phyloP scores from a whole-genome alignment of 2,888 invertebrate species.

The Notocelia uddmanniana region DNA sequence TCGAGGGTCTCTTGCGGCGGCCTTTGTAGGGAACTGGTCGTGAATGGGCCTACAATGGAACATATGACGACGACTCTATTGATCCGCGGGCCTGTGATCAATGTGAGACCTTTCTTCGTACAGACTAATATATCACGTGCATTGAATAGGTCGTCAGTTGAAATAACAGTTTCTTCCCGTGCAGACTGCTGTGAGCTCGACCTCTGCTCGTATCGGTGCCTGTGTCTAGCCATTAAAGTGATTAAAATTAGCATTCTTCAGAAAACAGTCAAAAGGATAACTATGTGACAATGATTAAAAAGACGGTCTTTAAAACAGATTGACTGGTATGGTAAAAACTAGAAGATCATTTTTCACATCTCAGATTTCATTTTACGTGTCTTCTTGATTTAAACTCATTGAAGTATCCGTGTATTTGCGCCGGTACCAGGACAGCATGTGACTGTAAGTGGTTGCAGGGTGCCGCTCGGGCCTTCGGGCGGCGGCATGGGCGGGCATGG shows the following conservation, averaged over 20 bases:
- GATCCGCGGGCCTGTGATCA: constrained; percentile 65
- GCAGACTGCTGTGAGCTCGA: constrained; percentile 50
- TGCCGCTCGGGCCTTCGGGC: constrained; percentile 74
- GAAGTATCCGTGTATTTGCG: background rate
- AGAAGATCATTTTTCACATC: constrained; percentile 3
- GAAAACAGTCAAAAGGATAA: constrained; percentile 7
- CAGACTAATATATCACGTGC: constrained; percentile 72
- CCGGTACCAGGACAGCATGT: constrained; percentile 35
- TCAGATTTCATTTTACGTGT: background rate
- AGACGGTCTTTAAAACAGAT: constrained; percentile 5
- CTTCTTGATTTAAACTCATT: background rate
- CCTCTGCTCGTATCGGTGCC: constrained; percentile 1
- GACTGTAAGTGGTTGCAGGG: constrained; percentile 60
- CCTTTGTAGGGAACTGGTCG: constrained; percentile 79
- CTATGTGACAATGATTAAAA: constrained; percentile 6
- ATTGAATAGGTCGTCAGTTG: constrained; percentile 71
- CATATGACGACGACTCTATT: constrained; percentile 81
- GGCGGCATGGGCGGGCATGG: constrained; percentile 70
- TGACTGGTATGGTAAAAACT: constrained; percentile 15
- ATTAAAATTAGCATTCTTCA: constrained; percentile 1
- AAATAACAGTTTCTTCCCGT: constrained; percentile 68
- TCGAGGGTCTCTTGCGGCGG: constrained; percentile 83
- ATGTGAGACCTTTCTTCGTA: constrained; percentile 63
- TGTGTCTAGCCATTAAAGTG: background rate
- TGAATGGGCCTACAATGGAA: constrained; percentile 69